Conservation (phyloP, 1,140 invertebrate genomes). For the Drosophila truncata region DNA sequence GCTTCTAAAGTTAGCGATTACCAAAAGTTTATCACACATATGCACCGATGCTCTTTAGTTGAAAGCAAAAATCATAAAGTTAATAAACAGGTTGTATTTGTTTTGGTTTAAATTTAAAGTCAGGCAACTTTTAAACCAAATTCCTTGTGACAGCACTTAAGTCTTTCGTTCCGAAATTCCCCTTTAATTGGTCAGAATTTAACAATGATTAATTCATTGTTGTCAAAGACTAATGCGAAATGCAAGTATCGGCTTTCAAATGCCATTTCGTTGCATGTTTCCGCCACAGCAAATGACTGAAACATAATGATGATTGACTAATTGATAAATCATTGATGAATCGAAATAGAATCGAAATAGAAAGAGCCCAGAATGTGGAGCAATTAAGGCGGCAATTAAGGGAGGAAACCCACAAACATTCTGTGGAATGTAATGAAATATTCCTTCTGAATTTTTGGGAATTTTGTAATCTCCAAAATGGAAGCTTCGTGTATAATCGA, state of each 20-base stretch:
- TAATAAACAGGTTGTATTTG: neutral
- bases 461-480: neutral
- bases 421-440: neutral
- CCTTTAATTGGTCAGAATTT: constrained; percentile 10
- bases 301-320: constrained; percentile 23
- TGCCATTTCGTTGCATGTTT: constrained; percentile 7
- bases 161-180: neutral
- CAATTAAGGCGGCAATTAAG: constrained; percentile 9
- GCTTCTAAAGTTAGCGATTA: neutral
- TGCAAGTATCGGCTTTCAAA: neutral
- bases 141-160: neutral
- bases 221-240: neutral
- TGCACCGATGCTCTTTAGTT: neutral
- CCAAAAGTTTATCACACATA: neutral
- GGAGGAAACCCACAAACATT: neutral
- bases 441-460: neutral
- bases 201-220: constrained; percentile 10
- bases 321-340: constrained; percentile 15
- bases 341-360: neutral
- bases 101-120: neutral
- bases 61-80: neutral
- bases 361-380: neutral
- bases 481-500: neutral
- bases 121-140: neutral
- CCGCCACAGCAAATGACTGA: neutral